Percentiles rank a stretch among this genome's conserved stretches.
Evolutionary conservation across 1,140 invertebrate genomes (phyloP).

Genomic region (Hormaphis cornu): DNA sequence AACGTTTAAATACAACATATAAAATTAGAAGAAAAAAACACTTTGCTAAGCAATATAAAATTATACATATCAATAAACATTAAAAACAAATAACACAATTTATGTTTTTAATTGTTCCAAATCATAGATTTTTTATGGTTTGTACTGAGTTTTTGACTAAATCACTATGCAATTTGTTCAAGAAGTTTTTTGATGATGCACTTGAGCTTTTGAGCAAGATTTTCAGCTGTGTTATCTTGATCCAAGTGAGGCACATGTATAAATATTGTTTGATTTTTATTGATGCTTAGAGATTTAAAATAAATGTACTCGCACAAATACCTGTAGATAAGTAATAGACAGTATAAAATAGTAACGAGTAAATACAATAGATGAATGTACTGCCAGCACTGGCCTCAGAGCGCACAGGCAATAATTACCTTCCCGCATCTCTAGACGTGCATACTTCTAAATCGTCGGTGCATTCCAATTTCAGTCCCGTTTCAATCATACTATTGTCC

Average conservation of each 20-base stretch:
- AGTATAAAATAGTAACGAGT: background rate
- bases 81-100: background rate
- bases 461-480: background rate
- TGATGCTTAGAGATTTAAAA: slow-evolving; percentile 16
- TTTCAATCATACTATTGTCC: background rate
- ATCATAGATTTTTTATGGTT: too few species aligned
- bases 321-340: background rate
- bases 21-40: too few species aligned
- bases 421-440: slow-evolving; percentile 9
- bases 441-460: background rate
- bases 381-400: too few species aligned
- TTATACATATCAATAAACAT: too few species aligned
- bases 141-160: too few species aligned
- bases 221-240: slow-evolving; percentile 13
- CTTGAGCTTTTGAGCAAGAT: slow-evolving; percentile 7
- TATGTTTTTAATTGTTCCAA: background rate
- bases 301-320: slow-evolving; percentile 33
- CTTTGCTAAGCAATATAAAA: too few species aligned
- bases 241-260: slow-evolving; percentile 30
- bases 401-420: background rate
- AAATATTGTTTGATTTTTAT: slow-evolving; percentile 26
- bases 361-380: background rate
- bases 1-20: too few species aligned
- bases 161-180: background rate
- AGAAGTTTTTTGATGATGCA: slow-evolving; percentile 1